These are phyloP conservation scores for Halictus quadricinctus DNA, from an alignment of 2,888 invertebrate species.

Conservation along the genomic window DNA sequence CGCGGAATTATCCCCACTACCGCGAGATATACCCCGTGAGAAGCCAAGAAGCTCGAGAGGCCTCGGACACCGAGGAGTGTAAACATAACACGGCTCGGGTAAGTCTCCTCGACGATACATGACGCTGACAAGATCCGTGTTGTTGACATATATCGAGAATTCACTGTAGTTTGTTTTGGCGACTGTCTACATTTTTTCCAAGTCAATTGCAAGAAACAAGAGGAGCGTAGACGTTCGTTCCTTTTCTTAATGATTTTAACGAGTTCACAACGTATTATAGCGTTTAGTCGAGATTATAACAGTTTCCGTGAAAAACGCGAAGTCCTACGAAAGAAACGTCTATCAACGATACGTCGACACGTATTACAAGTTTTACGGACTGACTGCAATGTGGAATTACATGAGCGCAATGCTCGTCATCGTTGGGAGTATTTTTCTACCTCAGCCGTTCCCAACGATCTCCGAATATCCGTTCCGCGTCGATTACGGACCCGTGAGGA, in stretches of 20 bases:
- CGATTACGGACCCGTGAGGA: neutral
- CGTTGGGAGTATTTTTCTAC: neutral
- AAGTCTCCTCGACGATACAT: too few relatives aligned
- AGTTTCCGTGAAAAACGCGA: neutral
- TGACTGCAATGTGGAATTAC: neutral
- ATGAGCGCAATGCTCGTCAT: neutral
- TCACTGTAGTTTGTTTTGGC: neutral
- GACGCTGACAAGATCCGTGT: too few relatives aligned
- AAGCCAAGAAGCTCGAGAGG: too few relatives aligned
- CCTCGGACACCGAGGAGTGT: too few relatives aligned
- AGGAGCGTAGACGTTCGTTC: too few relatives aligned
- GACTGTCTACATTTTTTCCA: neutral
- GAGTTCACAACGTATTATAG: neutral
- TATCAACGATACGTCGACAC: slow-evolving; percentile 5
- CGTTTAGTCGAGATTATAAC: neutral
- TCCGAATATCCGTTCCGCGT: slow-evolving; percentile 23
- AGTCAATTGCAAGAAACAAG: too few relatives aligned
- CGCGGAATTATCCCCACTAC: too few relatives aligned
- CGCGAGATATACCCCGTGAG: too few relatives aligned
- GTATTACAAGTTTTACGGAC: neutral
- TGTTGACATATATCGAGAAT: too few relatives aligned
- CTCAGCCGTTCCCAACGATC: neutral
- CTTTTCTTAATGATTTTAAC: too few relatives aligned
- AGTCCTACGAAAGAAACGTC: neutral
- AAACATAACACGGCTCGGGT: too few relatives aligned